phyloP scores from a whole-genome alignment of 2,888 invertebrate species.

The Euproctis similis region DNA sequence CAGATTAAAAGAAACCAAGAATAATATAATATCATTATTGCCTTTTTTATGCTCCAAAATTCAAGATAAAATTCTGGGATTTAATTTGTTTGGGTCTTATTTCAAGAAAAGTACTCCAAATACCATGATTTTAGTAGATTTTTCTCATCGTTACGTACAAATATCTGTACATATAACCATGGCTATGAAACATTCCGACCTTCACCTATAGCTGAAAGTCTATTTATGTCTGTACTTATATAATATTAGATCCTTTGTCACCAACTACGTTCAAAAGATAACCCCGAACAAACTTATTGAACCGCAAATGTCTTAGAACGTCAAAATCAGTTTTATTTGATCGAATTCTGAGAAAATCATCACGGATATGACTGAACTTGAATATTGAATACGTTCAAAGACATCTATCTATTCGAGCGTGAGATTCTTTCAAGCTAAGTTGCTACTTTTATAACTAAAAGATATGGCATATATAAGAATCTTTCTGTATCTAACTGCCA shows the following conservation, averaged over 20 bases:
- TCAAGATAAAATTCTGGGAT: no score
- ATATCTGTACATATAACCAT: no score
- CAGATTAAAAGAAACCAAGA: no score
- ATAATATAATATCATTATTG: no score
- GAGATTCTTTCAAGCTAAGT: slow-evolving; percentile 42
- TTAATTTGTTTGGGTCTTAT: no score
- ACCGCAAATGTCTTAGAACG: slow-evolving; percentile 15
- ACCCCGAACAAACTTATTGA: slow-evolving; percentile 13
- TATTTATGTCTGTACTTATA: no score
- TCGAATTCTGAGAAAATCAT: slow-evolving; percentile 31
- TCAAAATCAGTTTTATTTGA: slow-evolving; percentile 24
- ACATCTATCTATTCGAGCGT: slow-evolving; percentile 33
- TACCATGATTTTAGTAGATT: no score
- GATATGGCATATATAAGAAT: slow-evolving; percentile 53
- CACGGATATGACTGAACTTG: slow-evolving; percentile 29
- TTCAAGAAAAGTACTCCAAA: no score
- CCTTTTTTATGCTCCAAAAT: no score
- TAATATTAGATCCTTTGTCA: slow-evolving; percentile 10
- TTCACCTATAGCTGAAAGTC: no score
- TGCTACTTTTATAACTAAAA: slow-evolving; percentile 44
- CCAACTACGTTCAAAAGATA: slow-evolving; percentile 9
- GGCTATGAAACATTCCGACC: no score
- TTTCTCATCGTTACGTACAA: no score
- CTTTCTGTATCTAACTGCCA: slow-evolving; percentile 54
- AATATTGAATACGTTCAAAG: slow-evolving; percentile 50